Evolutionary conservation across 2,888 invertebrate genomes (phyloP).

Genomic region (Spisula subtruncata): DNA sequence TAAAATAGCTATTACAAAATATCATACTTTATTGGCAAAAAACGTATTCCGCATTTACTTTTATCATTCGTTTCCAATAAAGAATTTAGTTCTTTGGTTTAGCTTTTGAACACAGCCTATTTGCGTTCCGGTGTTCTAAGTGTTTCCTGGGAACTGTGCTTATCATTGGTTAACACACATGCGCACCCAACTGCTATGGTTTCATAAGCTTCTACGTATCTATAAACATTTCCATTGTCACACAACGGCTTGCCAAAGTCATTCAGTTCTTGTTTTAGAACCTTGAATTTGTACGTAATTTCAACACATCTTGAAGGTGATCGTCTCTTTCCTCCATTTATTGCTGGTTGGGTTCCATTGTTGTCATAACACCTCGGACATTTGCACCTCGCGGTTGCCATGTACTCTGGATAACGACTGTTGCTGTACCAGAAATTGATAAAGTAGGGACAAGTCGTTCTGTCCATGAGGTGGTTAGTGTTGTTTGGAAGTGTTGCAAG

Average conservation of each 20-base stretch:
- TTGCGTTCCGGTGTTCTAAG: not conserved
- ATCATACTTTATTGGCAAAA: too few relatives aligned
- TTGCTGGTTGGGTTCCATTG: not conserved
- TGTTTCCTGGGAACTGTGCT: not conserved
- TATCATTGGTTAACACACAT: not conserved
- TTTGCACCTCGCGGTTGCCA: conserved; percentile 12
- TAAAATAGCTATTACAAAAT: too few relatives aligned
- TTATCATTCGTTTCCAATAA: too few relatives aligned
- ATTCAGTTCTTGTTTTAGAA: not conserved
- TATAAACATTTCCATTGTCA: not conserved
- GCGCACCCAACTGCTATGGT: not conserved
- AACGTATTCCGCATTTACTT: too few relatives aligned
- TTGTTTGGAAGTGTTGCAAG: not conserved
- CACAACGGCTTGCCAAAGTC: not conserved
- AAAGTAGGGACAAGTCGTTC: not conserved
- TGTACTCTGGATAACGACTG: not conserved
- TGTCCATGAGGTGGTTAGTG: not conserved
- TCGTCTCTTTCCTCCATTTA: not conserved
- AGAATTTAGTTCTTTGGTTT: too few relatives aligned
- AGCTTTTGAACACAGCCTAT: too few relatives aligned
- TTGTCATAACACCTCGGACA: not conserved
- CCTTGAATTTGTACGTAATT: conserved; percentile 5
- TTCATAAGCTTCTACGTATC: not conserved
- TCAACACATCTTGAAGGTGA: not conserved
- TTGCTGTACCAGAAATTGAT: not conserved